These are phyloP conservation scores for Chrysolina oricalcia DNA, from an alignment of 2,888 invertebrate species.

Conservation along the genomic window DNA sequence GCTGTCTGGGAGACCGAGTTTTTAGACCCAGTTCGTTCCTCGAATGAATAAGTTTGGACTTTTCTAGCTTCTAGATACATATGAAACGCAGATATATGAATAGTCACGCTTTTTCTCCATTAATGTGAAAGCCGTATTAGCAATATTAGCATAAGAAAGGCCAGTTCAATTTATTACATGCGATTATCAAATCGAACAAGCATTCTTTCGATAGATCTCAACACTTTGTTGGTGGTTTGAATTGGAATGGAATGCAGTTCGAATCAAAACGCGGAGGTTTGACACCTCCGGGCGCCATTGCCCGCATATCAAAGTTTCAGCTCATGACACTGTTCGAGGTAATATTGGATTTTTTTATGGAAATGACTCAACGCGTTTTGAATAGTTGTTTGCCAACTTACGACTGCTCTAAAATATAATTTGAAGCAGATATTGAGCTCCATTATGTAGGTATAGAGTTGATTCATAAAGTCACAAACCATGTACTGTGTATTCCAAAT, in stretches of 20 bases:
- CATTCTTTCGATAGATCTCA: slow-evolving; percentile 37
- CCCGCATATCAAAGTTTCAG: slow-evolving; percentile 42
- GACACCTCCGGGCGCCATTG: slow-evolving; percentile 47
- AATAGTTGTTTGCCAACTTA: slow-evolving; percentile 5
- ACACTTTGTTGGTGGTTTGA: slow-evolving; percentile 33
- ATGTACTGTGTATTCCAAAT: no score
- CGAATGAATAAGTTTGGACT: no score
- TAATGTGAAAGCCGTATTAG: not conserved
- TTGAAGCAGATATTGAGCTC: not conserved
- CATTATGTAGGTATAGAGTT: not conserved
- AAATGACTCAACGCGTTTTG: slow-evolving; percentile 2
- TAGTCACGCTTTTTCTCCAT: slow-evolving; percentile 28
- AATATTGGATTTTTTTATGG: slow-evolving; percentile 30
- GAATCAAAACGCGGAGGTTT: slow-evolving; percentile 51
- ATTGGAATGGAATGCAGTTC: slow-evolving; percentile 51
- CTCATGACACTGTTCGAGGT: slow-evolving; percentile 36
- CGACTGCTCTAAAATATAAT: not conserved
- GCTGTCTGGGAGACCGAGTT: no score
- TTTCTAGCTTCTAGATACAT: not conserved
- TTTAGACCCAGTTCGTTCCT: no score
- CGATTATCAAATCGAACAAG: slow-evolving; percentile 37
- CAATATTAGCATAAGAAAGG: slow-evolving; percentile 33
- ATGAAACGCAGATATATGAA: slow-evolving; percentile 3
- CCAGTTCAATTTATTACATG: slow-evolving; percentile 34
- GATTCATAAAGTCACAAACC: not conserved